Evolutionary conservation across 2,113 vertebrate species (phyloP).

Genomic region (Sakesphorus luctuosus): DNA sequence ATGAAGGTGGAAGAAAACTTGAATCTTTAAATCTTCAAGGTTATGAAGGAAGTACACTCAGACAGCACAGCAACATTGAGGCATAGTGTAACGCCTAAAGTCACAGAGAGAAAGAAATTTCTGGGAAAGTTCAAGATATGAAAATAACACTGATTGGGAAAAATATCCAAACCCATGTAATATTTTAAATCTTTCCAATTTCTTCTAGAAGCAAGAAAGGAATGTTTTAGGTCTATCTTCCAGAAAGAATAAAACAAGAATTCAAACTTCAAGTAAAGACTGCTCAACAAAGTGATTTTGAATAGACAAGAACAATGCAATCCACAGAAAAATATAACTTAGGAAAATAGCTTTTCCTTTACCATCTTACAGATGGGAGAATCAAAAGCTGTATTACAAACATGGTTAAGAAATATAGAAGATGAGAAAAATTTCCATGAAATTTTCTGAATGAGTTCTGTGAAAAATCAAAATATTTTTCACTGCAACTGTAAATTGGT

Average conservation of each 20-base stretch:
- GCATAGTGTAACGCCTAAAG: background rate
- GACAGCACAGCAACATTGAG: background rate
- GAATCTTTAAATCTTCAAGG: background rate
- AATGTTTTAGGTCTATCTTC: background rate
- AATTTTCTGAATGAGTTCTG: background rate
- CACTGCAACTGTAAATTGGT: background rate
- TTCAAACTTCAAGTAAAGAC: background rate
- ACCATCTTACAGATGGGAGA: background rate
- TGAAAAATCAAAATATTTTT: background rate
- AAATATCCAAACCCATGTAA: background rate
- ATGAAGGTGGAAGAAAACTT: background rate
- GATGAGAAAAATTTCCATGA: background rate
- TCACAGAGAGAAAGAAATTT: background rate
- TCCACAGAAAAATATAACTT: background rate
- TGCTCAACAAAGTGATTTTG: background rate
- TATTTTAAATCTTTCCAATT: background rate
- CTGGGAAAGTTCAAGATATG: background rate
- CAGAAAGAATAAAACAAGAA: background rate
- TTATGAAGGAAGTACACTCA: background rate
- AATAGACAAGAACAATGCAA: background rate
- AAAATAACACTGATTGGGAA: background rate
- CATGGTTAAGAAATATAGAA: background rate
- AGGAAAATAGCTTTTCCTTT: background rate
- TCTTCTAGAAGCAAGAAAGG: background rate
- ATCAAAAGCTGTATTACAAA: background rate